Evolutionary conservation across 2,797 vertebrate species (phyloP).

Genomic region (Hafferia zeledoni): DNA sequence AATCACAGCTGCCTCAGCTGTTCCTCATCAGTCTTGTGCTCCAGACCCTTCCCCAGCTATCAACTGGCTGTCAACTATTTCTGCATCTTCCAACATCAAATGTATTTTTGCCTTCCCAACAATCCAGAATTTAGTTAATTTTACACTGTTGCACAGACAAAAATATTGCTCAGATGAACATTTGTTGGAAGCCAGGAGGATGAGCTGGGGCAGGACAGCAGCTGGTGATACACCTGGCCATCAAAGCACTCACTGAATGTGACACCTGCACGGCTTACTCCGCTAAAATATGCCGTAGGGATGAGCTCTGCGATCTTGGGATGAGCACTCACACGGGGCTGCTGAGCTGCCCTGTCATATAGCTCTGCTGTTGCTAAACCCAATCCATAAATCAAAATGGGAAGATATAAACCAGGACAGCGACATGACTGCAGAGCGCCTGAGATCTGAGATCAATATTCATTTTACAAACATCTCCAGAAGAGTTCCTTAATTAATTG

Average conservation of each 20-base stretch:
- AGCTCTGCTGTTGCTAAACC: not conserved
- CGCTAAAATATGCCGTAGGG: not conserved
- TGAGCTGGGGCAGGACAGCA: not conserved
- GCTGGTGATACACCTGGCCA: not conserved
- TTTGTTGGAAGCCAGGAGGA: not conserved
- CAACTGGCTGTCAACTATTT: not conserved
- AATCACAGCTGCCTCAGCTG: not conserved
- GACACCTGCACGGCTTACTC: not conserved
- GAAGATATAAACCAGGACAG: conserved; percentile 33
- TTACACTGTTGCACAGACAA: not conserved
- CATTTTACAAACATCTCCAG: conserved; percentile 56
- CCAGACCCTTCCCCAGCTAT: not conserved
- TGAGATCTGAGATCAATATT: conserved; percentile 50
- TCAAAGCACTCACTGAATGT: rapidly evolving
- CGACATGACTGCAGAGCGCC: conserved; percentile 41
- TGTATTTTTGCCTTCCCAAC: not conserved
- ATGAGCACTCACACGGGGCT: rapidly evolving
- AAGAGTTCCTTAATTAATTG: conserved; percentile 69
- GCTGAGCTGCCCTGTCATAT: not conserved
- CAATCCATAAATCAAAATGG: conserved; percentile 35
- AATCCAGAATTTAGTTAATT: not conserved
- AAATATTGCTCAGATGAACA: not conserved
- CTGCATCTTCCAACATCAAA: not conserved
- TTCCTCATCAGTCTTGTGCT: not conserved
- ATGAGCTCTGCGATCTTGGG: not conserved